These are phyloP conservation scores for Crotophaga sulcirostris DNA, from an alignment of 2,113 vertebrate species.

Conservation along the genomic window DNA sequence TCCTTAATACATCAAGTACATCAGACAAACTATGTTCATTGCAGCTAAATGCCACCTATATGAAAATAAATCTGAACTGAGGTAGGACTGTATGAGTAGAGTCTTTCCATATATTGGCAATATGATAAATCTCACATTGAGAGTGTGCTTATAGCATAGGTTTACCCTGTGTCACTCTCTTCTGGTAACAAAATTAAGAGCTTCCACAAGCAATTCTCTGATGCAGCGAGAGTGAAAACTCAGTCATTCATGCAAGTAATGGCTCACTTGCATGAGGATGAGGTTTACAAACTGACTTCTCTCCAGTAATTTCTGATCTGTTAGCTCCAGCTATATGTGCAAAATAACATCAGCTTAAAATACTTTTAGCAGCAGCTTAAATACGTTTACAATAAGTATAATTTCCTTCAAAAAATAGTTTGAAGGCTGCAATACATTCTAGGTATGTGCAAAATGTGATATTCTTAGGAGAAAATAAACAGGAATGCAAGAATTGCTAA, in stretches of 20 bases:
- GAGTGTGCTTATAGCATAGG: not conserved
- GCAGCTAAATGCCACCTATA: not conserved
- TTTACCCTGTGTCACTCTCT: not conserved
- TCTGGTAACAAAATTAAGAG: conserved; percentile 10
- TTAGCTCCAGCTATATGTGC: not conserved
- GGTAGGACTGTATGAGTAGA: not conserved
- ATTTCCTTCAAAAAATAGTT: not conserved
- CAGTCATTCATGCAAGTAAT: not conserved
- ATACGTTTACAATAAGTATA: not conserved
- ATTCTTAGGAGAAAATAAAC: conserved; percentile 16
- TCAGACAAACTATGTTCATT: not conserved
- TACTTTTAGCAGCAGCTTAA: not conserved
- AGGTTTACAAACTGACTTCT: not conserved
- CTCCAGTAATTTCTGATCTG: not conserved
- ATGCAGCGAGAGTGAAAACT: not conserved
- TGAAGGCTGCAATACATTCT: not conserved
- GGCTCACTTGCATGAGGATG: not conserved
- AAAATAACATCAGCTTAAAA: not conserved
- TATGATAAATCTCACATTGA: not conserved
- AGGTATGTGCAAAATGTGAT: not conserved
- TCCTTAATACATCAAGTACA: not conserved
- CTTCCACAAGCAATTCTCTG: conserved; percentile 4
- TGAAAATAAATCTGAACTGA: not conserved
- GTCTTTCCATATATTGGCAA: not conserved
- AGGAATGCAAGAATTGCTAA: not conserved